These are phyloP conservation scores for Gallinago solitaria DNA, from an alignment of 2,797 vertebrate species.

Conservation along the genomic window DNA sequence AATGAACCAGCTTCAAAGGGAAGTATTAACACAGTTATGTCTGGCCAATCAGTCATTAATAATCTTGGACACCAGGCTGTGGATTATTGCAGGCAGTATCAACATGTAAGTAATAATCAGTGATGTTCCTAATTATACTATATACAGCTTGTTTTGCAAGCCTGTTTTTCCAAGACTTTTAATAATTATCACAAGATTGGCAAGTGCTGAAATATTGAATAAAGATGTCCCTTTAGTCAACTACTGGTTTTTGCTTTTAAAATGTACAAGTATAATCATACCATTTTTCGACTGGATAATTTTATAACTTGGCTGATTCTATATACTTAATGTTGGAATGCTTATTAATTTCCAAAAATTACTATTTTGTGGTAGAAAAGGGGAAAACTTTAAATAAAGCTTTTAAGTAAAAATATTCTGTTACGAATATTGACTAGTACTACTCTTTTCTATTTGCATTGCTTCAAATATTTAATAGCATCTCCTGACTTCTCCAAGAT, in stretches of 20 bases:
- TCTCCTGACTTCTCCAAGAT: not conserved
- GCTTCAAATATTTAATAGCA: not conserved
- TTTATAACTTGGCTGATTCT: not conserved
- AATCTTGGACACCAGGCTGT: constrained; percentile 72
- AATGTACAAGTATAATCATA: not conserved
- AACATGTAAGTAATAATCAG: constrained; percentile 63
- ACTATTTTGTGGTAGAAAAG: not conserved
- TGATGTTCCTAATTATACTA: not conserved
- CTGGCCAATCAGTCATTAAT: constrained; percentile 73
- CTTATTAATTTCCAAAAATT: not conserved
- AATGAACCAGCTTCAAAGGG: constrained; percentile 56
- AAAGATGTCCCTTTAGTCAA: not conserved
- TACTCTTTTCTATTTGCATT: not conserved
- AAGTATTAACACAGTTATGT: constrained; percentile 68
- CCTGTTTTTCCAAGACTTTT: not conserved
- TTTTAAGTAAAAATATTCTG: not conserved
- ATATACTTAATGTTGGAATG: not conserved
- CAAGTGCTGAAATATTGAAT: not conserved
- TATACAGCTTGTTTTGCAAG: not conserved
- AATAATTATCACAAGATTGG: not conserved
- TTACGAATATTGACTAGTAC: not conserved
- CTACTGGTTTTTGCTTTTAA: not conserved
- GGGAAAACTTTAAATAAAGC: not conserved
- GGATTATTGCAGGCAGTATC: constrained; percentile 27
- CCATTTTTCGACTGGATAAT: not conserved